Evolutionary conservation across 2,797 vertebrate species (phyloP), one percentile per base, ranked within the genome.

Genomic region (Monodelphis domestica): DNA sequence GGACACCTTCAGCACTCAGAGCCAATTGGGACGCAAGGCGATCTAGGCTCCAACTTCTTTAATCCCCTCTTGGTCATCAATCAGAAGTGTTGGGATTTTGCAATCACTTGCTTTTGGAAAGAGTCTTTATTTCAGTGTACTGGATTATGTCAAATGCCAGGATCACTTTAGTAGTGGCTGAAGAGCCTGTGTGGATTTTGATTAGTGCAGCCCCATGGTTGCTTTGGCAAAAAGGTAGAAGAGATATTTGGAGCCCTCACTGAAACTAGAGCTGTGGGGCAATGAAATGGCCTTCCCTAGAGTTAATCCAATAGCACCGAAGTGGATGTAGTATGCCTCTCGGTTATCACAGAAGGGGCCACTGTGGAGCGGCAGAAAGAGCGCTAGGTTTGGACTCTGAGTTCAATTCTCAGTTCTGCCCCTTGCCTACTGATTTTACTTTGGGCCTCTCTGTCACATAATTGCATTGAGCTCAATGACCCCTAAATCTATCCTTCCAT

Each of bases 1-100:
- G 70, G 38, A 45, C 70, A 50, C 70, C 38, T 78, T 45, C n/a
- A 45, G n/a, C 70, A 24, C n/a, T 10, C 38, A 78, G 63, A 70
- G 90, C 88, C 54, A 97, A 45, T 95, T 94, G 96, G 88, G 90
- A 51, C 93, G 95, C 94, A 14, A 0, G 53, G 89, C 92, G 57
- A 91, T 95, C 94, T 96, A 29, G 97, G 94, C 53, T 94, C 94
- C 12, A 87, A 94, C 97, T 97, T 97, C 94, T 97, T 59, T 91
- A 97, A 97, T 88, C 57, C 87, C 93, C 95, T 96, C 88, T 54
- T 28, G 95, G 97, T 98, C 95, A 97, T 96, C 96, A 94, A 97
- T 96, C 89, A 94, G 95, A 94, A 95, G 87, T 7, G 33, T 94
- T 97, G 96, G 93, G 96, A 97, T 96, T 97, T 97, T 96, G 96